Base-by-base conservation (phyloP, 92 coral and sea anemone genomes). In the Parazoanthus atlanticus region DNA sequence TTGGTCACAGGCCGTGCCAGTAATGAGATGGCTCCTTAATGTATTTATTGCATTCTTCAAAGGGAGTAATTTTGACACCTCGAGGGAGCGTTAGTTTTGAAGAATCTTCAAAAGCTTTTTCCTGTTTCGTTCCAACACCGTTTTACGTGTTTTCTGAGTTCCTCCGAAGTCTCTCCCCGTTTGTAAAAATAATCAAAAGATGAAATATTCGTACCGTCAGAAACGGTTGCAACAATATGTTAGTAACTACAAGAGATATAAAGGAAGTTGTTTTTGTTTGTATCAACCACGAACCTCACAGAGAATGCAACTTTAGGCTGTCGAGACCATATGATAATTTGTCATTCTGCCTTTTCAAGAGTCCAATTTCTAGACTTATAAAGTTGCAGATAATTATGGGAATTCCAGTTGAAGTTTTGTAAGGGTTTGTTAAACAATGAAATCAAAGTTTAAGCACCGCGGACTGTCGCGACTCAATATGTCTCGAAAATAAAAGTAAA, bases 261-360 rank as follows among this genome's bases (percentile, higher is more conserved):
- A 23, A 28, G 7, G 70, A 49, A 74, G 15, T 30, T 67, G 23
- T 17, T 52, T 29, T 43, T 84, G 46, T 41, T 84, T 70, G 16
- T 13, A 3, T 41, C 78, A 52, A 46, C 32, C 78, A 43, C 40
- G 74, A 30, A 84, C 56, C 30, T 66, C 38, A 69, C 32, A 83
- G 17, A 43, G 30, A 36, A 82, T n/a, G 58, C 32, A 65, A 66
- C 29, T 67, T 83, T 46, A 70, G 38, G 56, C 74, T 69, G 87
- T 69, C 87, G 87, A 84, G 79, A 84, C 87, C 49, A 74, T 84
- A 84, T 84, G 87, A 70, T 84, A 84, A 84, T 84, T 84, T 84
- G 32, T 46, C 65, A 15, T 41, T 75, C n/a, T 21, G 79, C 26
- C 79, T 75, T 75, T 75, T 46, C 76, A 69, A 40, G 61, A 66